phyloP scores from a whole-genome alignment of 2,797 vertebrate species.

The Esox lucius region DNA sequence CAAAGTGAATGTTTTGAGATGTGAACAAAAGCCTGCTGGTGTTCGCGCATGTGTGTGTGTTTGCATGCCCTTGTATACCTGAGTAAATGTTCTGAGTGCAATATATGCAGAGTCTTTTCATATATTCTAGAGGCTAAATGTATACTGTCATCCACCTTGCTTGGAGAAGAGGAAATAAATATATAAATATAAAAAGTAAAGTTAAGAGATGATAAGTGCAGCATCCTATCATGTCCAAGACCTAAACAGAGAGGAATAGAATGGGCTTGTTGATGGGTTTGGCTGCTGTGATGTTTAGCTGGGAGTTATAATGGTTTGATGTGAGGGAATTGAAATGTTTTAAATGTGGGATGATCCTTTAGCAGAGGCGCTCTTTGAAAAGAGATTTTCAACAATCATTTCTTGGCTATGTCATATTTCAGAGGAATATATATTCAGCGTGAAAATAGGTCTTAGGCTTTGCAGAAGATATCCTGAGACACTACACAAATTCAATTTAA shows the following conservation, averaged over 20 bases:
- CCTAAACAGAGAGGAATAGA: not conserved
- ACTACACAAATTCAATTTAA: not conserved
- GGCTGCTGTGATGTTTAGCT: conserved; percentile 8
- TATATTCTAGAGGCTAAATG: no score
- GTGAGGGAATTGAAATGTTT: conserved; percentile 40
- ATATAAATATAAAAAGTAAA: no score
- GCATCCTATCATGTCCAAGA: no score
- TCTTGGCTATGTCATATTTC: conserved; percentile 43
- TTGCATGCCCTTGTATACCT: no score
- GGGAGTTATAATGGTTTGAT: conserved; percentile 35
- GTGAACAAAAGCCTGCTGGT: no score
- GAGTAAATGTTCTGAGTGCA: no score
- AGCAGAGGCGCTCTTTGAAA: conserved; percentile 42
- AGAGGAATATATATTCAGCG: conserved; percentile 16
- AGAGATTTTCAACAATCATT: conserved; percentile 37
- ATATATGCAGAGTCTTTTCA: no score
- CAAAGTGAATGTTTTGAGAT: no score
- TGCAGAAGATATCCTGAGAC: conserved; percentile 37
- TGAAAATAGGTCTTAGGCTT: conserved; percentile 36
- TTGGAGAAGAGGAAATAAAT: no score
- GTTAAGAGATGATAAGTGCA: no score
- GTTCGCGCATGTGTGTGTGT: no score
- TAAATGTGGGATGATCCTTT: conserved; percentile 44
- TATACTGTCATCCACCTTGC: no score
- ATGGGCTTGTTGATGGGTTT: conserved; percentile 7